Evolutionary conservation across 2,888 invertebrate genomes (phyloP).

Genomic region (Plebejus argus): DNA sequence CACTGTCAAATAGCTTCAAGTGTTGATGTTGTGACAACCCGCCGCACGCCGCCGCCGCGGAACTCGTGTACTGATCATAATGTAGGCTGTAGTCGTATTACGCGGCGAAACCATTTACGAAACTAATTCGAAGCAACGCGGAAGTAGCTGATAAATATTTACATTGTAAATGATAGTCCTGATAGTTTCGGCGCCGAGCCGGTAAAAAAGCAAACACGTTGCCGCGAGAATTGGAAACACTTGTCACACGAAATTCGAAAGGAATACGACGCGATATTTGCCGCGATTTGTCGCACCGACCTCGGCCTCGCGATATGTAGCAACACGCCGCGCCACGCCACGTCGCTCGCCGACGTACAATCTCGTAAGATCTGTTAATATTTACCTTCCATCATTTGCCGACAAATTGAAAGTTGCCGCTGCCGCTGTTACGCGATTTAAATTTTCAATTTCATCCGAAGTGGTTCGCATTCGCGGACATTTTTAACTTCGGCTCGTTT

Average conservation of each 20-base stretch:
- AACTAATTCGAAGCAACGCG: neutral
- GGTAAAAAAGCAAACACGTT: neutral
- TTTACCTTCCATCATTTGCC: constrained; percentile 10
- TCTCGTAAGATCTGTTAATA: constrained; percentile 15
- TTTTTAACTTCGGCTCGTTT: neutral
- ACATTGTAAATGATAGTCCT: neutral
- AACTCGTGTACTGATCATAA: neutral
- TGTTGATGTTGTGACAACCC: neutral
- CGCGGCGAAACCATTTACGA: neutral
- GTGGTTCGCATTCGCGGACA: neutral
- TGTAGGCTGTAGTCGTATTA: neutral
- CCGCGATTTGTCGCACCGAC: neutral
- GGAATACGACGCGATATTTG: neutral
- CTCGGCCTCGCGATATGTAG: neutral
- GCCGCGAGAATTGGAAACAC: neutral
- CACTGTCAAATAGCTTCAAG: neutral
- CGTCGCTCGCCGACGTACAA: neutral
- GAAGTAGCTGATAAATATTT: neutral
- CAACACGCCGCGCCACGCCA: neutral
- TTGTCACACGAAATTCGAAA: neutral
- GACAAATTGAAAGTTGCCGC: constrained; percentile 10
- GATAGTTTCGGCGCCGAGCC: constrained; percentile 3
- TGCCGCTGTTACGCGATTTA: neutral
- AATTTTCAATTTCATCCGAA: neutral
- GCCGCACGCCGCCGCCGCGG: neutral